A percentile compares a stretch with the other conserved stretches of the same genome.
phyloP scores from a whole-genome alignment of 2,888 invertebrate species.

The Pterostichus madidus region DNA sequence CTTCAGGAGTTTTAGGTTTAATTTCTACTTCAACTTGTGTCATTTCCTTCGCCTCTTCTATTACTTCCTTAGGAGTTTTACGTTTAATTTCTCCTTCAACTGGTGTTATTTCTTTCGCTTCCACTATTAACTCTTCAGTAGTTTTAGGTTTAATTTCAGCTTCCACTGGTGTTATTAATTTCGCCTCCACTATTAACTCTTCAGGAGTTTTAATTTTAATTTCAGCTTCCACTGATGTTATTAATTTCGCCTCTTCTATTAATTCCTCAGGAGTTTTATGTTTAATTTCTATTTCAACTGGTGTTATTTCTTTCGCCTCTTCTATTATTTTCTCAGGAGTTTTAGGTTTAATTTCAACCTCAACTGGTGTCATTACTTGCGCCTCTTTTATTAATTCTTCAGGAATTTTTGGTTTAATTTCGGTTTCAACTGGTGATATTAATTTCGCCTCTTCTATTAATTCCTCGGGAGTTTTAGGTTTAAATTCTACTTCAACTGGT shows the following conservation, averaged over 20 bases:
- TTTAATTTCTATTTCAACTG: too few species aligned
- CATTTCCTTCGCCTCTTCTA: not conserved
- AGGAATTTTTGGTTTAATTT: constrained; percentile 27
- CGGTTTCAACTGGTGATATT: not conserved
- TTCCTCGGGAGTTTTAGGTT: constrained; percentile 45
- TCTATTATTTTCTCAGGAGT: not conserved
- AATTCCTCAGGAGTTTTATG: constrained; percentile 14
- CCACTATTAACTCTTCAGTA: constrained; percentile 50
- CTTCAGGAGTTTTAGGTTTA: constrained; percentile 41
- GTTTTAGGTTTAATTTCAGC: constrained; percentile 28
- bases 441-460: not conserved
- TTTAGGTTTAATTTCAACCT: not conserved
- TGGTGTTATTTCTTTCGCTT: not conserved
- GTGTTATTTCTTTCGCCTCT: not conserved
- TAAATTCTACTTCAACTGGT: constrained; percentile 35
- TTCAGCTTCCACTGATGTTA: not conserved
- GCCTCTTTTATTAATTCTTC: too few species aligned
- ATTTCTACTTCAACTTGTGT: constrained; percentile 3
- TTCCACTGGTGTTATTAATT: not conserved
- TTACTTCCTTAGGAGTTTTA: constrained; percentile 6
- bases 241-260: constrained; percentile 63
- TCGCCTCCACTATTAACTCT: not conserved
- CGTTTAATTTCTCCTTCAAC: not conserved
- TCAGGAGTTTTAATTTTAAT: constrained; percentile 62
- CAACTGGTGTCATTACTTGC: not conserved